Evolutionary conservation across 2,113 vertebrate genomes (phyloP).

Genomic region (Apistogramma diplotaenia): DNA sequence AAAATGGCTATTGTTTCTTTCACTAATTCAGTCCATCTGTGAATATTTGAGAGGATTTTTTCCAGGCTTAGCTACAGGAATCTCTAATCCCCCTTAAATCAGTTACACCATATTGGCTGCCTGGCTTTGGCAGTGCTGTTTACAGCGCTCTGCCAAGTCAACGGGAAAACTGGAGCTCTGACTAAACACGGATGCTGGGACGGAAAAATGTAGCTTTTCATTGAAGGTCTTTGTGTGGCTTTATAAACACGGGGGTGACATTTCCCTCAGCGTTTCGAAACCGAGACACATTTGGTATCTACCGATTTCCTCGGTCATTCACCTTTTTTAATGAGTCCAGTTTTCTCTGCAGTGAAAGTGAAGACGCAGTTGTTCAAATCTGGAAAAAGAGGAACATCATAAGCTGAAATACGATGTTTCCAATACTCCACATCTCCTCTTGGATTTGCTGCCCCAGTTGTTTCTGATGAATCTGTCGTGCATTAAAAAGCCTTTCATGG

Average conservation of each 20-base stretch:
- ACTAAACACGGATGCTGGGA: slow-evolving; percentile 54
- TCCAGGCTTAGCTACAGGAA: slow-evolving; percentile 66
- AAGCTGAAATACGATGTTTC: too few species aligned
- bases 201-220: slow-evolving; percentile 33
- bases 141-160: slow-evolving; percentile 53
- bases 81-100: slow-evolving; percentile 73
- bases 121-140: slow-evolving; percentile 57
- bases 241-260: slow-evolving; percentile 10
- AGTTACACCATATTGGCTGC: slow-evolving; percentile 70
- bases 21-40: slow-evolving; percentile 67
- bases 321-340: neutral
- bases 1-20: slow-evolving; percentile 67
- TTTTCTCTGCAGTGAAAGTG: neutral
- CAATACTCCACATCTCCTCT: too few species aligned
- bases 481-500: too few species aligned
- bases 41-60: slow-evolving; percentile 73
- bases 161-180: slow-evolving; percentile 60
- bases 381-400: neutral
- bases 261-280: slow-evolving; percentile 8
- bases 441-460: too few species aligned
- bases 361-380: neutral
- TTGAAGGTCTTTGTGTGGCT: neutral
- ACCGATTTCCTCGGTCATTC: neutral
- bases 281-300: neutral
- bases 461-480: too few species aligned